These are phyloP conservation scores for Artemia franciscana DNA, from an alignment of 1,140 invertebrate species.

Conservation along the genomic window DNA sequence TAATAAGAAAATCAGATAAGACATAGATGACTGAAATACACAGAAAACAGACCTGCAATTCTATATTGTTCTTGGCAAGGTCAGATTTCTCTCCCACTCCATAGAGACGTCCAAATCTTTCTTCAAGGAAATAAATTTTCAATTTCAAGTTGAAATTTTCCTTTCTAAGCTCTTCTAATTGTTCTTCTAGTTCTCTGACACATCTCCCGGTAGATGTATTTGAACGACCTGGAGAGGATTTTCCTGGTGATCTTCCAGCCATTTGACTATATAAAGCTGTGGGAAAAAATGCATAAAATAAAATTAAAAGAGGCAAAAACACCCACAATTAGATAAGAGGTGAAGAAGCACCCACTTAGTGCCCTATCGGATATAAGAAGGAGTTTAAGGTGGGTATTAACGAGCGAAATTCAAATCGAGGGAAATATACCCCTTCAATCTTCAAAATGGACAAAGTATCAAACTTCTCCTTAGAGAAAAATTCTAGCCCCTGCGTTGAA, in stretches of 20 bases:
- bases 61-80: conserved; percentile 43
- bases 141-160: conserved; percentile 81
- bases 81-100: conserved; percentile 30
- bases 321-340: no score
- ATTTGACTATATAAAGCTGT: conserved; percentile 7
- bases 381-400: no score
- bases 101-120: conserved; percentile 40
- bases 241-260: conserved; percentile 12
- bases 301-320: no score
- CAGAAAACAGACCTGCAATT: conserved; percentile 39
- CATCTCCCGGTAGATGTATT: conserved; percentile 26
- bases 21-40: no score
- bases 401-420: no score
- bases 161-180: conserved; percentile 49
- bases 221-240: conserved; percentile 23
- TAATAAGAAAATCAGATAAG: no score
- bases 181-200: conserved; percentile 75
- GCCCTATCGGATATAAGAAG: no score
- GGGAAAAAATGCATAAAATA: background rate
- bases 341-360: no score
- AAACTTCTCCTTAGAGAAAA: no score
- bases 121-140: conserved; percentile 70
- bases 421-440: no score
- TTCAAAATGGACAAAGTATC: no score
- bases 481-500: no score